phyloP scores from a whole-genome alignment of 2,888 invertebrate species.

The Ctenicera cuprea region DNA sequence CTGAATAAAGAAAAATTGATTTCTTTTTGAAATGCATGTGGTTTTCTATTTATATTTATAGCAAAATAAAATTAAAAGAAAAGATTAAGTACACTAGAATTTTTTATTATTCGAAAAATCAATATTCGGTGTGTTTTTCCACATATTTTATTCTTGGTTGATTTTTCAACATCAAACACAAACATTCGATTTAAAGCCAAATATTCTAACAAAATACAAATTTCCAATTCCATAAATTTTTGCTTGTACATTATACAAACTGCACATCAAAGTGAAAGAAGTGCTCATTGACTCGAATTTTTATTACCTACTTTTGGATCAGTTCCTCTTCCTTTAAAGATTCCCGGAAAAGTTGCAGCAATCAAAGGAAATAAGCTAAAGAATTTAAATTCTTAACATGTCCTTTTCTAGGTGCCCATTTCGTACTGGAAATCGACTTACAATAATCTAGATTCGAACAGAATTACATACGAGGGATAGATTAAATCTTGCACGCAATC shows the following conservation, averaged over 20 bases:
- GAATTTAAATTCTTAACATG: slow-evolving; percentile 1
- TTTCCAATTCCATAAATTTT: too few species aligned
- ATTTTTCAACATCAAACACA: too few species aligned
- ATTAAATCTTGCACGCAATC: slow-evolving; percentile 27
- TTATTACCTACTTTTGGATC: not conserved
- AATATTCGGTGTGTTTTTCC: too few species aligned
- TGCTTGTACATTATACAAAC: not conserved
- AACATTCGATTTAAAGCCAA: too few species aligned
- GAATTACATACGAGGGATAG: slow-evolving; percentile 15
- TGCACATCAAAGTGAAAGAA: not conserved
- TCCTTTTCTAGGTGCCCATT: not conserved
- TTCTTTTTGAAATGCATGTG: too few species aligned
- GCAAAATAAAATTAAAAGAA: too few species aligned
- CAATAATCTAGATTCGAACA: slow-evolving; percentile 19
- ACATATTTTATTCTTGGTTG: too few species aligned
- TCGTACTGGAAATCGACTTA: not conserved
- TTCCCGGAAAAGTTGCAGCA: not conserved
- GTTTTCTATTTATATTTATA: too few species aligned
- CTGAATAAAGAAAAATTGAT: too few species aligned
- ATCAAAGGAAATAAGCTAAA: not conserved
- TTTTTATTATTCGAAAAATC: too few species aligned
- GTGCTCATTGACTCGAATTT: slow-evolving; percentile 7
- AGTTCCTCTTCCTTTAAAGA: not conserved
- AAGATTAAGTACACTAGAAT: too few species aligned
- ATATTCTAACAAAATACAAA: too few species aligned